Base-by-base conservation (phyloP, 2,888 invertebrate genomes). In the Xanthia togata region DNA sequence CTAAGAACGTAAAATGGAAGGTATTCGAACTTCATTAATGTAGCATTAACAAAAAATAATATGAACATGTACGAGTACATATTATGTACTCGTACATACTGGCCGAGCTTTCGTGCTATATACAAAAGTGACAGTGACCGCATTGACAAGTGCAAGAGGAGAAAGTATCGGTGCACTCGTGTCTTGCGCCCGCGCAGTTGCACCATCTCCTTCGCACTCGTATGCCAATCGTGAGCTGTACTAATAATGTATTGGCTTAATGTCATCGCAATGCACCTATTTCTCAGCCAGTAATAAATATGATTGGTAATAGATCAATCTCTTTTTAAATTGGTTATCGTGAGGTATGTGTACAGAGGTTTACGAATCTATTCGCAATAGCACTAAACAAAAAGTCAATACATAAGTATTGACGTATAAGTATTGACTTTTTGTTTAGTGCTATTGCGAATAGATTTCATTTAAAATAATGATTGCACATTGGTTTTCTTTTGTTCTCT, bases 91-190 rank as follows among this genome's bases (percentile, higher is more conserved):
- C n/a, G 57, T 64, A 35, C 23, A 44, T 26, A 59, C 73, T 17
- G 44, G 65, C 50, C 31, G 64, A 84, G 73, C 78, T 84, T 79
- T 84, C 67, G 70, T 79, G 38, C 70, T 84, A 87, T 82, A 88
- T 75, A 82, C 70, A 90, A 90, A 86, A 90, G 90, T 90, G 91
- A 90, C 92, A 92, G 90, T 92, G 91, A 88, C 92, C 89, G 91
- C 89, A 83, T 87, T 90, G 89, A 91, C 90, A 91, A 90, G 90
- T 93, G 90, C 90, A 90, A 79, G 73, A 87, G 87, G 78, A 85
- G 89, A 88, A 88, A 88, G 88, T 88, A 65, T 75, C 63, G 38
- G 60, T 80, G 84, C 84, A 80, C 62, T 76, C 67, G 35, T 63
- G 74, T 81, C 81, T 75, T 71, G 83, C 81, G 78, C 85, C 65